Percentiles rank a stretch among this genome's conserved stretches.
These are phyloP conservation scores for Mus pahari DNA, from an alignment of 2,113 vertebrate genomes.

Conservation along the genomic window DNA sequence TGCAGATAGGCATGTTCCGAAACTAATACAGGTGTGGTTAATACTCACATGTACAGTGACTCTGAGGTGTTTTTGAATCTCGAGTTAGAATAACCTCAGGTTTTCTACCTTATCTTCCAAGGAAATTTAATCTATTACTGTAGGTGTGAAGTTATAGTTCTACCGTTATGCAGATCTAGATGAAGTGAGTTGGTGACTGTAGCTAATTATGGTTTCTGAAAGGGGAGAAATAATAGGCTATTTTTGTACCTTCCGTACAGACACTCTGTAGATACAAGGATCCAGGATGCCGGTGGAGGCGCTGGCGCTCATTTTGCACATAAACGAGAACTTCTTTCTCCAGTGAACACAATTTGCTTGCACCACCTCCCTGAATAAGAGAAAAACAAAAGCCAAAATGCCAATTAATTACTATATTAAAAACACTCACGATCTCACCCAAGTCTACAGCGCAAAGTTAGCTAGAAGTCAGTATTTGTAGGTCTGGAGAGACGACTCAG, in stretches of 20 bases:
- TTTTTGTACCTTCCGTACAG: constrained; percentile 94
- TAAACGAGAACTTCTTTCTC: constrained; percentile 94
- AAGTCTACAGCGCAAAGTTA: neutral
- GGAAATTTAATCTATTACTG: constrained; percentile 19
- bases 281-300: constrained; percentile 93
- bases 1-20: neutral
- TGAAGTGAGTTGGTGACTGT: neutral
- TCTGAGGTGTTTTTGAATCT: constrained; percentile 8
- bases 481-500: neutral
- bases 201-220: constrained; percentile 57
- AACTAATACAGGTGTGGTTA: neutral
- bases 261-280: constrained; percentile 94
- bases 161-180: constrained; percentile 38
- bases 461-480: neutral
- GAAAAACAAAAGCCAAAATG: neutral
- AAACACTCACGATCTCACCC: neutral
- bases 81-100: neutral
- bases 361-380: constrained; percentile 90
- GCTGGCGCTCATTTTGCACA: constrained; percentile 96
- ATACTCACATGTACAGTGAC: neutral
- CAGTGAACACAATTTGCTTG: constrained; percentile 95
- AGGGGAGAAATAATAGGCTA: neutral
- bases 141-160: constrained; percentile 8
- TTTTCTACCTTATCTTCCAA: neutral
- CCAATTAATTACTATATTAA: neutral